Base-by-base conservation (phyloP, 2,888 invertebrate species). In the Sturmia bella region DNA sequence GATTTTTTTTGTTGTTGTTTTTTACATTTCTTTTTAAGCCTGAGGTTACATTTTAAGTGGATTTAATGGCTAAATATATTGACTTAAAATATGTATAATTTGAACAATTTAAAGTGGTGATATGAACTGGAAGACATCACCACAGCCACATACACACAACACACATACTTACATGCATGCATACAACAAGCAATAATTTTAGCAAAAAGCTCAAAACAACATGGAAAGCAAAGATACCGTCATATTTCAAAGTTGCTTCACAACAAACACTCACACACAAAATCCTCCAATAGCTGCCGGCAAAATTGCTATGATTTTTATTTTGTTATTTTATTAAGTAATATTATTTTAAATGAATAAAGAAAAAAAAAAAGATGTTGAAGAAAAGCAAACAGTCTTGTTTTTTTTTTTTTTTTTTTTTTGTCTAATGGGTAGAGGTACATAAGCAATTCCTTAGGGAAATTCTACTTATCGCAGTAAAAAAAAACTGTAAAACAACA, bases 1-100 rank as follows among this genome's bases (percentile, higher is more conserved):
- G 17, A 41, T 57, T 50, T 57, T 70, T 43, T 48, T n/a, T n/a
- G n/a, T n/a, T n/a, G n/a, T n/a, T 39, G 1, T 50, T 15, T 63
- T 54, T 15, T 54, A n/a, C n/a, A n/a, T 19, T 24, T 48, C 13
- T 12, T 37, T 4, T 54, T 41, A 39, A 11, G 59, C 82, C 68
- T 27, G 24, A 50, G 50, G 82, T 78, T 56, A 82, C 59, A 82
- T 82, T 82, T 82, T 82, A 78, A 82, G 82, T 82, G 82, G 78
- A 78, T 72, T 70, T 82, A 78, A 82, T 78, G 78, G 78, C 70
- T 75, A 61, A 70, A 74, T 52, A 78, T 74, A 78, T 82, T 72
- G 82, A 70, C 74, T 78, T 72, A 70, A 78, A 74, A 61, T 59
- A 75, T 57, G 57, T 68, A 76, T 68, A 72, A 69, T 76, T 72